A percentile compares a stretch with the other conserved stretches of the same genome.
phyloP scores from a whole-genome alignment of 92 coral and sea anemone species.

The Phenganax subtilis region DNA sequence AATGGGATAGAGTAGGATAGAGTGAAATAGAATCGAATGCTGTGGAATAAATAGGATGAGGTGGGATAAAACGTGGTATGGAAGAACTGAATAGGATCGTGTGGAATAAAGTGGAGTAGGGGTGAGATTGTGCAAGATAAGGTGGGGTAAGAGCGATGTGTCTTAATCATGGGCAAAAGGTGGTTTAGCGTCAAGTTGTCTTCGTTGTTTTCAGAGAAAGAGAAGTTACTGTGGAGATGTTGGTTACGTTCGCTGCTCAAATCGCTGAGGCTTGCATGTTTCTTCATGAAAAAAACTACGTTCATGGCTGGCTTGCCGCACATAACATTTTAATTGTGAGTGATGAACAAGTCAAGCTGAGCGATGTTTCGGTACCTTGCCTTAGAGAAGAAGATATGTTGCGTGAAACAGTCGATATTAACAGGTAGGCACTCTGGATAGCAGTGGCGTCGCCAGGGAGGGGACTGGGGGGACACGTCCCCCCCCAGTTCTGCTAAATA shows the following conservation, averaged over 20 bases:
- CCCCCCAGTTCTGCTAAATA: too few relatives aligned
- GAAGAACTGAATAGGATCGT: too few relatives aligned
- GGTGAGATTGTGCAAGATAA: background rate
- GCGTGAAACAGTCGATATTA: background rate
- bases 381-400: constrained; percentile 37
- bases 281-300: constrained; percentile 61
- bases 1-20: too few relatives aligned
- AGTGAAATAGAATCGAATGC: too few relatives aligned
- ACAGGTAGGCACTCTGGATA: background rate
- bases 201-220: constrained; percentile 17
- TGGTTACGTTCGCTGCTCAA: constrained; percentile 70
- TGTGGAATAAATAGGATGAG: too few relatives aligned
- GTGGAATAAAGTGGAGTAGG: too few relatives aligned
- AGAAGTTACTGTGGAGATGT: constrained; percentile 39
- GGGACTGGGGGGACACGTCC: too few relatives aligned
- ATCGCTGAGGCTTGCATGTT: constrained; percentile 91
- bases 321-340: constrained; percentile 68
- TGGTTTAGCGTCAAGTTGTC: background rate
- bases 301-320: constrained; percentile 83
- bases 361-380: constrained; percentile 55
- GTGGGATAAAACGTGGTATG: too few relatives aligned
- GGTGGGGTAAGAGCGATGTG: background rate
- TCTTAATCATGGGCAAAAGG: background rate
- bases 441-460: too few relatives aligned
- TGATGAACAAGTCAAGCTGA: constrained; percentile 65